These are phyloP conservation scores for Ostrea edulis DNA, from an alignment of 1,140 invertebrate species.

Conservation along the genomic window DNA sequence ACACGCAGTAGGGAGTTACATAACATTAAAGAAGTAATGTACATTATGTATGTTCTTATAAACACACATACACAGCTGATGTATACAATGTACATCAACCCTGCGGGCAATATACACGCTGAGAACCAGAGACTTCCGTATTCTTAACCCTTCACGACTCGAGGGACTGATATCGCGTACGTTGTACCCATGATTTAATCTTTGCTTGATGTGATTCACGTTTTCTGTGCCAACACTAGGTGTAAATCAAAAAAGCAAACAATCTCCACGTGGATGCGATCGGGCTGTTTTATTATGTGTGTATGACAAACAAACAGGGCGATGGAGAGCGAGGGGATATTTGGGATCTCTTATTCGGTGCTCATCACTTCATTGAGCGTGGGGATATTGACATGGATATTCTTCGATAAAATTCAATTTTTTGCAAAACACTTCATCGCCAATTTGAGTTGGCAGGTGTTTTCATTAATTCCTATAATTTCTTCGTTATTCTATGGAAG, in stretches of 20 bases:
- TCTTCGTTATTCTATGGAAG: constrained; percentile 3
- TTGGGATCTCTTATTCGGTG: constrained; percentile 21
- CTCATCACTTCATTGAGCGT: background rate
- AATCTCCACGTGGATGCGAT: background rate
- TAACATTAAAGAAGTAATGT: background rate
- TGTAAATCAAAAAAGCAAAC: background rate
- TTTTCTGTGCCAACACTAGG: background rate
- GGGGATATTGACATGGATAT: constrained; percentile 19
- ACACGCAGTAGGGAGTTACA: background rate
- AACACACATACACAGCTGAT: background rate
- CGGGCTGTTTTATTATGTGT: background rate
- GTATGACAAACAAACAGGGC: background rate
- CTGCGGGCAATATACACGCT: background rate
- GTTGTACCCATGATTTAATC: background rate
- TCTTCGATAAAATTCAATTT: constrained; percentile 27
- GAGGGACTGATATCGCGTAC: background rate
- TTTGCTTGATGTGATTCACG: background rate
- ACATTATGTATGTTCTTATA: background rate
- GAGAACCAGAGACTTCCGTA: background rate
- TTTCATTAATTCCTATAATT: constrained; percentile 12
- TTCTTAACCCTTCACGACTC: background rate
- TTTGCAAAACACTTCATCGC: background rate
- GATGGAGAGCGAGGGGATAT: background rate
- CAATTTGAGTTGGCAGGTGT: background rate
- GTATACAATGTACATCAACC: background rate